phyloP scores from a whole-genome alignment of 2,888 invertebrate genomes.

The Brenthis daphne region DNA sequence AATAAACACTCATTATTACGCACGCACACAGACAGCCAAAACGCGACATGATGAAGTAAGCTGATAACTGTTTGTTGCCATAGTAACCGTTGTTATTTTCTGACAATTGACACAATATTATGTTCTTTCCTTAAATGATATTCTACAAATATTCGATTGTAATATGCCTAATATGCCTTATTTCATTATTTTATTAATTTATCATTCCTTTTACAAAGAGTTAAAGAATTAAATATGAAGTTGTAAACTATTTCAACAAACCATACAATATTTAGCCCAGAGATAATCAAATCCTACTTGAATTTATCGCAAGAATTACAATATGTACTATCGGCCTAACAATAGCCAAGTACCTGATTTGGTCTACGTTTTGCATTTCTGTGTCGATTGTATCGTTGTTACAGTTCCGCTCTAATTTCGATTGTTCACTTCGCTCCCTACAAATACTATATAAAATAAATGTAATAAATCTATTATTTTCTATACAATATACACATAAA shows the following conservation, averaged over 20 bases:
- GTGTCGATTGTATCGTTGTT: constrained; percentile 24
- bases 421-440: constrained; percentile 19
- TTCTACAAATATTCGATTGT: no score
- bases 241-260: not conserved
- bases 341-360: constrained; percentile 18
- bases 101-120: no score
- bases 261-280: not conserved
- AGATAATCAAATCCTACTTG: constrained; percentile 6
- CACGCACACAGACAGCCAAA: no score
- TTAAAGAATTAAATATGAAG: no score
- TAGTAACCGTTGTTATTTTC: no score
- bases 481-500: not conserved
- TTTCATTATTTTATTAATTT: no score
- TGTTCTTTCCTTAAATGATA: no score
- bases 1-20: no score
- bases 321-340: constrained; percentile 11
- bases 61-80: no score
- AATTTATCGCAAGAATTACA: constrained; percentile 6
- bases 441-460: not conserved
- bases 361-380: constrained; percentile 18
- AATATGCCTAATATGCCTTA: no score
- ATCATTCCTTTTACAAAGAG: no score
- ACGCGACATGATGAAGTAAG: no score
- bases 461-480: not conserved
- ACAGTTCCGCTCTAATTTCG: constrained; percentile 29